Evolutionary conservation across 92 coral and sea anemone genomes (phyloP).

Genomic region (Scolanthus callimorphus): DNA sequence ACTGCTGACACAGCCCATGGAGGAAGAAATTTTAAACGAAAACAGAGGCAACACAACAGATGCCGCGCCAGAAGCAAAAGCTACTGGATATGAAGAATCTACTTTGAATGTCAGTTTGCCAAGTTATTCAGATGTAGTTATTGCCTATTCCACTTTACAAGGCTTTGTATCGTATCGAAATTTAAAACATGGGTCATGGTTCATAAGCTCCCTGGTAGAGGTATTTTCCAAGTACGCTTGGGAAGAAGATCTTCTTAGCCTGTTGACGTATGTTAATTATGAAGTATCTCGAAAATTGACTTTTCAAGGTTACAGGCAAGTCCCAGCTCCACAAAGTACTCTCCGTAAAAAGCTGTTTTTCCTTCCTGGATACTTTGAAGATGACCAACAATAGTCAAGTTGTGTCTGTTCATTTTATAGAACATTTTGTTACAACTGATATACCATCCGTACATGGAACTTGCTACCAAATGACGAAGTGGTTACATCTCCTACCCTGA

Average conservation of each 20-base stretch:
- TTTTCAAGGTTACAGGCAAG: conserved; percentile 23
- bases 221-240: conserved; percentile 46
- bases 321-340: conserved; percentile 40
- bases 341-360: conserved; percentile 52
- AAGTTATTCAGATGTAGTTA: conserved; percentile 11
- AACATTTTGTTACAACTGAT: too few species aligned
- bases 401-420: too few species aligned
- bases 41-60: too few species aligned
- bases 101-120: conserved; percentile 7
- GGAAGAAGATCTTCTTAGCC: conserved; percentile 56
- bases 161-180: conserved; percentile 18
- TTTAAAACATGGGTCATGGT: conserved; percentile 16
- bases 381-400: too few species aligned
- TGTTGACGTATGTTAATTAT: conserved; percentile 36
- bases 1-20: too few species aligned
- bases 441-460: too few species aligned
- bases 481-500: too few species aligned
- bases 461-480: too few species aligned
- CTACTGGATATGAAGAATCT: neutral
- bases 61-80: neutral
- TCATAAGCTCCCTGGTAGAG: conserved; percentile 14
- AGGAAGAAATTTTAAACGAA: too few species aligned
- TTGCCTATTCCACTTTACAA: conserved; percentile 31
- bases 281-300: conserved; percentile 27
- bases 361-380: conserved; percentile 41